phyloP scores from a whole-genome alignment of 1,140 invertebrate species.

The Thrips palmi region DNA sequence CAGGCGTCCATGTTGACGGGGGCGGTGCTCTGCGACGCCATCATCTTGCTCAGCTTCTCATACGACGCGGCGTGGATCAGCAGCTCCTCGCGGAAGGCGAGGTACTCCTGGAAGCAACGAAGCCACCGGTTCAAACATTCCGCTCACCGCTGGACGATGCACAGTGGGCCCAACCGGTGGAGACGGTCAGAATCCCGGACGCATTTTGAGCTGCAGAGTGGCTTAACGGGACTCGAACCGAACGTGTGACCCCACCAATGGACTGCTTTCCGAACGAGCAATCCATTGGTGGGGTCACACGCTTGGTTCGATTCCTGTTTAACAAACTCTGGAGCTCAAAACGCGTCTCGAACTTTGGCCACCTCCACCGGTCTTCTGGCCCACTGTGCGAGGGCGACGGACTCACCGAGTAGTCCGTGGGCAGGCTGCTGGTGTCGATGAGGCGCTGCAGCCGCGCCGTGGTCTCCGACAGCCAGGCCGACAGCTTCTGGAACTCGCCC shows the following conservation, averaged over 20 bases:
- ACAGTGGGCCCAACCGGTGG: neutral
- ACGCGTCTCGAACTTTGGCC: too few species aligned
- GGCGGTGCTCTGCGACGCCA: slow-evolving; percentile 56
- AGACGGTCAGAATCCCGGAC: too few species aligned
- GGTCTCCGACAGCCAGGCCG: slow-evolving; percentile 62
- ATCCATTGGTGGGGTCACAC: too few species aligned
- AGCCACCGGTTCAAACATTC: too few species aligned
- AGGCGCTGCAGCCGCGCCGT: slow-evolving; percentile 46
- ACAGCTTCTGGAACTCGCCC: slow-evolving; percentile 57
- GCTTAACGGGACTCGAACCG: too few species aligned
- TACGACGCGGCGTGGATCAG: slow-evolving; percentile 45
- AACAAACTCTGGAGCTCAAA: too few species aligned
- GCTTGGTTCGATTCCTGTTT: too few species aligned
- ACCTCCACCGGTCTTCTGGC: too few species aligned
- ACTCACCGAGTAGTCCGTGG: slow-evolving; percentile 28
- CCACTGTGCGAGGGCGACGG: too few species aligned
- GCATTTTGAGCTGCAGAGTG: too few species aligned
- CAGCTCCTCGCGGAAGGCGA: slow-evolving; percentile 46
- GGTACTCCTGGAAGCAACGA: slow-evolving; percentile 44
- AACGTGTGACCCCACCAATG: too few species aligned
- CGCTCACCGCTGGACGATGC: slow-evolving; percentile 6
- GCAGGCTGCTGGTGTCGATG: slow-evolving; percentile 25
- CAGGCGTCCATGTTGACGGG: slow-evolving; percentile 63
- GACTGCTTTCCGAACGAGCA: too few species aligned
- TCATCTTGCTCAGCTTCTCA: slow-evolving; percentile 49